Conservation (phyloP, 1,140 invertebrate species). For the Drosophila kepulauana region DNA sequence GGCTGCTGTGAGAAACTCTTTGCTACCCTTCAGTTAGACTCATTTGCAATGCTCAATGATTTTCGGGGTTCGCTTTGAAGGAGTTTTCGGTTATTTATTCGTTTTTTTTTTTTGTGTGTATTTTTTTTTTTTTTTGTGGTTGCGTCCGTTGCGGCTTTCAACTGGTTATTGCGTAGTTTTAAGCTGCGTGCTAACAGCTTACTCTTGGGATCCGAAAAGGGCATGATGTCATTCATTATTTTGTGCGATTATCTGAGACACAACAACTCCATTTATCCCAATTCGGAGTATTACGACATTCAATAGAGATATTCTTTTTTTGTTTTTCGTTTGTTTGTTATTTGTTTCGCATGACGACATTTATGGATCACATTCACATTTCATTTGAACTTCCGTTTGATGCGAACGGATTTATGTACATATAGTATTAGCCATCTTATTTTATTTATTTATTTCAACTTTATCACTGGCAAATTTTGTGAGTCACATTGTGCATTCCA, state of each 20-base stretch:
- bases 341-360: not conserved
- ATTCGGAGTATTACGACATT: not conserved
- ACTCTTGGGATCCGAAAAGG: constrained; percentile 24
- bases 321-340: not conserved
- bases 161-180: constrained; percentile 41
- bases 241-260: not conserved
- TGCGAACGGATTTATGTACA: too few species aligned
- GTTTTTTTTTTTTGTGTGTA: not conserved
- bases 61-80: constrained; percentile 30
- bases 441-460: not conserved
- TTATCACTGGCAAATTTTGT: not conserved
- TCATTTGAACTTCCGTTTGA: not conserved
- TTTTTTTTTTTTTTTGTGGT: not conserved
- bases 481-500: not conserved
- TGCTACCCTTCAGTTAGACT: constrained; percentile 13
- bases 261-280: not conserved
- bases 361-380: not conserved
- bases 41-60: constrained; percentile 46
- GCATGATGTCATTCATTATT: constrained; percentile 49
- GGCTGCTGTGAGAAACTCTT: constrained; percentile 16
- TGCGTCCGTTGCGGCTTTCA: constrained; percentile 14
- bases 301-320: not conserved
- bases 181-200: constrained; percentile 8
- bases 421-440: not conserved
- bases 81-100: not conserved